Percentiles rank a stretch among this genome's conserved stretches.
phyloP scores from a whole-genome alignment of 53 echinoderm and acorn worm species.

The Patiria pectinifera region DNA sequence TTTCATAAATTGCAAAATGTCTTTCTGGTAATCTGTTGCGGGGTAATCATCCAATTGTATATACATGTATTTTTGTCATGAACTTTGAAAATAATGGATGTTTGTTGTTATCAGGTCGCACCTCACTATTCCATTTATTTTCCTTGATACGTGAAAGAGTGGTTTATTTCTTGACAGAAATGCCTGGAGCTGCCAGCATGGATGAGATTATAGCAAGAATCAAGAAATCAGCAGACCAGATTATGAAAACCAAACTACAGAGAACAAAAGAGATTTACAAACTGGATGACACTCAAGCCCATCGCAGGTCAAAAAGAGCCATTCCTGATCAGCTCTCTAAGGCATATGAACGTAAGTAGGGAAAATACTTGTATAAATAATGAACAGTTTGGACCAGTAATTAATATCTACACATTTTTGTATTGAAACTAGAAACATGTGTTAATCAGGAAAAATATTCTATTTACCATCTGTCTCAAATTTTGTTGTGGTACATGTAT shows the following conservation, averaged over 20 bases:
- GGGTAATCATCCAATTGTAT: too few species aligned
- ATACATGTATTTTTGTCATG: too few species aligned
- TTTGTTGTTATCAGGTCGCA: neutral
- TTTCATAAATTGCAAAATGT: too few species aligned
- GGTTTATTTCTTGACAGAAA: neutral
- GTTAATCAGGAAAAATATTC: too few species aligned
- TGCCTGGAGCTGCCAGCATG: neutral
- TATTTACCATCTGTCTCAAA: too few species aligned
- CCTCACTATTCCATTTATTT: neutral
- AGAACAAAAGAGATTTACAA: slow-evolving; percentile 53
- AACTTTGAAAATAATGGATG: too few species aligned
- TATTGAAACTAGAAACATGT: too few species aligned
- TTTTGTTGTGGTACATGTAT: too few species aligned
- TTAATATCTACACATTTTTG: too few species aligned
- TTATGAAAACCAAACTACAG: slow-evolving; percentile 36
- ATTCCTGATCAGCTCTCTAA: slow-evolving; percentile 34
- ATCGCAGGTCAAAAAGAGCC: slow-evolving; percentile 14
- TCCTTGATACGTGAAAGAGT: neutral
- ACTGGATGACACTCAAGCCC: slow-evolving; percentile 4
- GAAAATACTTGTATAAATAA: neutral
- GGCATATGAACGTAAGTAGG: slow-evolving; percentile 17
- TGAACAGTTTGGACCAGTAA: too few species aligned
- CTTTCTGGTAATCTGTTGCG: too few species aligned
- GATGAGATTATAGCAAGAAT: slow-evolving; percentile 36
- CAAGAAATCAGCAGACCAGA: slow-evolving; percentile 34